Base-by-base conservation (phyloP, 2,888 invertebrate genomes). In the Drosophila stalkeri region DNA sequence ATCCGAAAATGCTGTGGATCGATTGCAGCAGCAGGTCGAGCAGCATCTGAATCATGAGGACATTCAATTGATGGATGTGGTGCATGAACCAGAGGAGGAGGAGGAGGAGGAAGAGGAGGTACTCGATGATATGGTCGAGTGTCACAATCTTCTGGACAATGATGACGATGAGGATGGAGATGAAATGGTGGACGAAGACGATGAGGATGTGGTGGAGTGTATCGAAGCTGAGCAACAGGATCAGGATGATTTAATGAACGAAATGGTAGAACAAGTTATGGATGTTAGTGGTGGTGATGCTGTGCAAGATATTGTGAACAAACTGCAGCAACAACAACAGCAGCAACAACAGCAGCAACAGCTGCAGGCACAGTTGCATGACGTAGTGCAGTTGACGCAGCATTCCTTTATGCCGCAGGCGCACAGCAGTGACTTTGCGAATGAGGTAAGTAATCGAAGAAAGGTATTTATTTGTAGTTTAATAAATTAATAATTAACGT, bases 271-370 rank as follows among this genome's bases (percentile, higher is more conserved):
- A 18, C 79, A 81, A 43, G 76, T 75, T 14, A 72, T 82, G 69
- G 77, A 83, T 14, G 80, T 73, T 59, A 82, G 73, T 23, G 87
- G 80, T 16, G 83, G 70, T 51, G 90, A 82, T 80, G 91, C 86
- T 64, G 91, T 90, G 49, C 85, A 91, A n/a, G 90, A 92, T 65
- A 91, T 92, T 63, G 91, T 91, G 23, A 87, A 91, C 64, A 90
- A 91, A 63, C 68, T 90, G 57, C 91, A 91, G 64, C 91, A 82
- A 7, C 81, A 89, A 23, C 80, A 79, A 4, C 85, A 82, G 7
- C 82, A 81, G 9, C 82, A 80, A 18, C 77, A 82, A 2, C 79
- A 79, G 2, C 81, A 80, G 41, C 41, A 84, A 23, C 84, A 81
- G 27, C 60, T 72, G 35, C 85, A 82, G 43, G 72, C 76, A 6